Percentiles rank a stretch among this genome's conserved stretches.
Evolutionary conservation across 2,888 invertebrate genomes (phyloP).

Genomic region (Brachylomia viminalis): DNA sequence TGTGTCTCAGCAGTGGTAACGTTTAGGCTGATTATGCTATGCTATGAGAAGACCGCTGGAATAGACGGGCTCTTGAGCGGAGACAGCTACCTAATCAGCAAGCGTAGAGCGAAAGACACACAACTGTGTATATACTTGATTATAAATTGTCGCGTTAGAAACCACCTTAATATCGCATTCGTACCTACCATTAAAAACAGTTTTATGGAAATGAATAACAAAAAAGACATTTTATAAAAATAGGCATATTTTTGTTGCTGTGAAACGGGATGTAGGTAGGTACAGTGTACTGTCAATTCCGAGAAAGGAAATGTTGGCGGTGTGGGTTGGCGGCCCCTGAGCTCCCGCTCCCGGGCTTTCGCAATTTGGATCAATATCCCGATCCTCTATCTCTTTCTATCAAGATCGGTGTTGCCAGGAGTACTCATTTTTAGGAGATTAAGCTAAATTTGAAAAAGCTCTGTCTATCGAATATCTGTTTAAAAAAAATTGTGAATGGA

Average conservation of each 20-base stretch:
- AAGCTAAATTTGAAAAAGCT: neutral
- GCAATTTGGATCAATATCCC: constrained; percentile 21
- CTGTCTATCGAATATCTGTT: neutral
- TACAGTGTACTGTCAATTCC: constrained; percentile 4
- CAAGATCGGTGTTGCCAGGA: constrained; percentile 4
- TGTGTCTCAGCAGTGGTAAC: neutral
- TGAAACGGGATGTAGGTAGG: neutral
- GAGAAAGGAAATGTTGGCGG: neutral
- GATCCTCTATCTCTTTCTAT: constrained; percentile 18
- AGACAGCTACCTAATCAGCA: neutral
- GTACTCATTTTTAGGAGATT: neutral
- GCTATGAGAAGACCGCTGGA: neutral
- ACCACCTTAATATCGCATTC: neutral
- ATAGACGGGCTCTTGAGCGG: neutral
- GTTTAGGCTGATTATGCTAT: neutral
- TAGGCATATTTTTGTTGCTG: neutral
- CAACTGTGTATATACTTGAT: neutral
- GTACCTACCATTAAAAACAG: neutral
- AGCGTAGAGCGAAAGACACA: neutral
- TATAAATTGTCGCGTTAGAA: neutral
- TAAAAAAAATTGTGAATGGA: too few species aligned
- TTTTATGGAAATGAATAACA: neutral
- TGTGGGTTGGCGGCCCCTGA: neutral
- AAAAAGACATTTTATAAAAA: neutral
- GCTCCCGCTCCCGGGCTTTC: neutral